These are phyloP conservation scores for Melanophora roralis DNA, from an alignment of 2,888 invertebrate species.

Conservation along the genomic window DNA sequence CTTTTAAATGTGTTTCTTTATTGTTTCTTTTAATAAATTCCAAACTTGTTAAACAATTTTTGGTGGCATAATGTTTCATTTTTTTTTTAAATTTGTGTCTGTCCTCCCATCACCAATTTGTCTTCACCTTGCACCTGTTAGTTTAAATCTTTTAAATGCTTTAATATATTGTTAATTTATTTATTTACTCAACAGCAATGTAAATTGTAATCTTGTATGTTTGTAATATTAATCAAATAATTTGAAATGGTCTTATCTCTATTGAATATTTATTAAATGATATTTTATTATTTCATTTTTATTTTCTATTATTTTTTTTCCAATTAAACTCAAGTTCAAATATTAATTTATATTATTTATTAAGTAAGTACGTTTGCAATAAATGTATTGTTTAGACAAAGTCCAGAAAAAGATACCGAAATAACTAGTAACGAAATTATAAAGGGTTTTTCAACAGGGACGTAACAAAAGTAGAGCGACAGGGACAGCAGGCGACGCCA, in stretches of 20 bases:
- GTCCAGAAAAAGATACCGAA: not conserved
- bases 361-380: not conserved
- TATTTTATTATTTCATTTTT: not conserved
- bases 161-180: slow-evolving; percentile 14
- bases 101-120: not conserved
- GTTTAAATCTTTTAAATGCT: not conserved
- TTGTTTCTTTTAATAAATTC: too few relatives aligned
- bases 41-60: too few relatives aligned
- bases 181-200: not conserved
- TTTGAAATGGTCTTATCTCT: slow-evolving; percentile 25
- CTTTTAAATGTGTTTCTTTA: too few relatives aligned
- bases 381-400: too few relatives aligned
- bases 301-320: slow-evolving; percentile 2
- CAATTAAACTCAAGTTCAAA: slow-evolving; percentile 44
- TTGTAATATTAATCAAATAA: not conserved
- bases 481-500: too few relatives aligned
- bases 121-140: slow-evolving; percentile 13
- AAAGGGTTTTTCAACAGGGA: slow-evolving; percentile 16
- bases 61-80: too few relatives aligned
- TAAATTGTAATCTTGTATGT: too few relatives aligned
- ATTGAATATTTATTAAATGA: slow-evolving; percentile 19
- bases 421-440: slow-evolving; percentile 3
- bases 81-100: not conserved
- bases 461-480: too few relatives aligned
- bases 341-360: slow-evolving; percentile 38